phyloP scores from a whole-genome alignment of 2,888 invertebrate genomes.

The Amphiduros pacificus region DNA sequence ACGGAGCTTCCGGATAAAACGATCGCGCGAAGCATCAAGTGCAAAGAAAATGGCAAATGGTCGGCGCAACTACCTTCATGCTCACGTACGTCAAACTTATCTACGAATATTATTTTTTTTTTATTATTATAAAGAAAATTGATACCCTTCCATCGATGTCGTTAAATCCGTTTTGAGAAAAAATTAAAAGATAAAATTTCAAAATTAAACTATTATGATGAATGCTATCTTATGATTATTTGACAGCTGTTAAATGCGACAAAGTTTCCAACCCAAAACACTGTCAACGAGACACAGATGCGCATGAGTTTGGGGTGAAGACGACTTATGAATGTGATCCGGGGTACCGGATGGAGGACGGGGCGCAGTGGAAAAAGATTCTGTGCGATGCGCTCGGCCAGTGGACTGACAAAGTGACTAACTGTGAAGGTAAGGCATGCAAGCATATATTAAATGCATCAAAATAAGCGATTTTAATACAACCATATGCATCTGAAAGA shows the following conservation, averaged over 20 bases:
- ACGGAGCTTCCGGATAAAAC: conserved; percentile 30
- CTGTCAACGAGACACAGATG: conserved; percentile 6
- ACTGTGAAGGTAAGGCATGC: conserved; percentile 28
- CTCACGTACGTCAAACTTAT: conserved; percentile 20
- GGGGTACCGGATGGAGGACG: conserved; percentile 31
- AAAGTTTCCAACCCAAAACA: conserved; percentile 18
- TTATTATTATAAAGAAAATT: neutral
- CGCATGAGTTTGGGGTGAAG: conserved; percentile 20
- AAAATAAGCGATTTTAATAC: too few relatives aligned
- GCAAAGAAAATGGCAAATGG: conserved; percentile 29
- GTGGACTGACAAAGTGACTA: conserved; percentile 36
- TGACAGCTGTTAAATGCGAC: neutral
- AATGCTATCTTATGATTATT: neutral
- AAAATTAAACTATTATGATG: neutral
- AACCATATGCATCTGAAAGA: too few relatives aligned
- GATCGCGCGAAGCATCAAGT: conserved; percentile 30
- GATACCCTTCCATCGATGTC: neutral
- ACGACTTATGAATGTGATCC: too few relatives aligned
- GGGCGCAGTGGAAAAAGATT: conserved; percentile 26
- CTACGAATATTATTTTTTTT: neutral
- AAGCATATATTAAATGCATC: neutral
- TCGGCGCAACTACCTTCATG: conserved; percentile 31
- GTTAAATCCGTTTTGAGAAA: neutral
- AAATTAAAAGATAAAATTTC: neutral
- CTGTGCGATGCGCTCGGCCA: conserved; percentile 31